These are phyloP conservation scores for Brachionus calyciflorus DNA, from an alignment of 1,140 invertebrate species.

Conservation along the genomic window DNA sequence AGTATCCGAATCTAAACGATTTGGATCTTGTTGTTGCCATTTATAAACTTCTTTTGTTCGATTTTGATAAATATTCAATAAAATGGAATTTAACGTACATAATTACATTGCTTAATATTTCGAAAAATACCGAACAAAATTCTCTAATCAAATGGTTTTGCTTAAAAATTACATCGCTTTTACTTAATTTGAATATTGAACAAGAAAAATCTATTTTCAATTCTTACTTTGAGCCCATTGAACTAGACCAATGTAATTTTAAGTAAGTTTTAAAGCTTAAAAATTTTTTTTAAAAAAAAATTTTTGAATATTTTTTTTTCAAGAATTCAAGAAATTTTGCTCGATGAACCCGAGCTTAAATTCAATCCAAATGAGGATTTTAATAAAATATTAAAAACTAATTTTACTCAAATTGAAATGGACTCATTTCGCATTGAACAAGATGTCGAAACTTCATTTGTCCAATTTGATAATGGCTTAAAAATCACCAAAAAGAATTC, in stretches of 20 bases:
- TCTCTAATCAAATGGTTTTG: slow-evolving; percentile 11
- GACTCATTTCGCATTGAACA: neutral
- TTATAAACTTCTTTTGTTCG: neutral
- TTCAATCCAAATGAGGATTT: slow-evolving; percentile 11
- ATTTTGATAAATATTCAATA: slow-evolving; percentile 17
- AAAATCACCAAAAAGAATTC: neutral
- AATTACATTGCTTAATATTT: neutral
- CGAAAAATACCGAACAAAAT: neutral
- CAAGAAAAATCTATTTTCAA: neutral
- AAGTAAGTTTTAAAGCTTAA: neutral
- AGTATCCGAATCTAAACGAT: neutral
- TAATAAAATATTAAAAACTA: neutral
- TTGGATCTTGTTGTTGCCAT: neutral
- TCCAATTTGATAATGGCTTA: slow-evolving; percentile 1
- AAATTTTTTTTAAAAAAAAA: neutral
- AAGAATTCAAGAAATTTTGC: slow-evolving; percentile 19
- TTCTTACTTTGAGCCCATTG: neutral
- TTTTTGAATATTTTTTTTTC: neutral
- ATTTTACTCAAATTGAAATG: neutral
- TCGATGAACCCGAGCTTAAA: neutral
- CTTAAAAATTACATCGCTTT: neutral
- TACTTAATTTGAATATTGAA: neutral
- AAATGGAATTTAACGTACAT: slow-evolving; percentile 27
- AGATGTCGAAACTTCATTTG: neutral
- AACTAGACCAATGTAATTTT: neutral